phyloP scores from a whole-genome alignment of 2,888 invertebrate species.

The Dolomedes plantarius region DNA sequence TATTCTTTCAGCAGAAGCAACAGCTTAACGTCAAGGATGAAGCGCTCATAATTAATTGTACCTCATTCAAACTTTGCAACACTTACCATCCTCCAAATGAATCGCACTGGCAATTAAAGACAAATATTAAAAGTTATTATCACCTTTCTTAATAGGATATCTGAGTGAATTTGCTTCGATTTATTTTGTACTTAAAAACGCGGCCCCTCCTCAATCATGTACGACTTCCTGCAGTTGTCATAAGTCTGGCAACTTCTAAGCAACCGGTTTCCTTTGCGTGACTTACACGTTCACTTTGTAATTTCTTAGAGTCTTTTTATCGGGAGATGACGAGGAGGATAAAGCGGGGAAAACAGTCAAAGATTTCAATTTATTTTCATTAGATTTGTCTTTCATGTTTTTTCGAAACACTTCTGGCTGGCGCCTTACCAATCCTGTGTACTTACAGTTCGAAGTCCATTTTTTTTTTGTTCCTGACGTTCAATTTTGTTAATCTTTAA shows the following conservation, averaged over 20 bases:
- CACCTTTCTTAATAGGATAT: neutral
- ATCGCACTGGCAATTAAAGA: too few species aligned
- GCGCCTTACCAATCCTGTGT: neutral
- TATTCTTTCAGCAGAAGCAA: too few species aligned
- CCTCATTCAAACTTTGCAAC: too few species aligned
- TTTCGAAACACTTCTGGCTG: neutral
- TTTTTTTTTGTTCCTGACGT: too few species aligned
- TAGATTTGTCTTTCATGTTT: neutral
- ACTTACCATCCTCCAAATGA: too few species aligned
- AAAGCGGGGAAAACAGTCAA: neutral
- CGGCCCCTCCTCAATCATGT: neutral
- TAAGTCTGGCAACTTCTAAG: neutral
- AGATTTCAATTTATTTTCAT: neutral
- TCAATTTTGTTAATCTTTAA: too few species aligned
- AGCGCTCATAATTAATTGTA: too few species aligned
- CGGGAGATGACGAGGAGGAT: neutral
- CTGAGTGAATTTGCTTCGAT: neutral
- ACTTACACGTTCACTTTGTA: neutral
- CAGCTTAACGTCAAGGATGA: too few species aligned
- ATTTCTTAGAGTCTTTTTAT: neutral
- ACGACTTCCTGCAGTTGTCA: neutral
- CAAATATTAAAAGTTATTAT: too few species aligned
- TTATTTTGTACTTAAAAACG: neutral
- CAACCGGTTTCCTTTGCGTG: slow-evolving; percentile 7
- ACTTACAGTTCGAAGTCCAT: too few species aligned